Evolutionary conservation across 2,113 vertebrate genomes (phyloP).

Genomic region (Lasiurus cinereus): DNA sequence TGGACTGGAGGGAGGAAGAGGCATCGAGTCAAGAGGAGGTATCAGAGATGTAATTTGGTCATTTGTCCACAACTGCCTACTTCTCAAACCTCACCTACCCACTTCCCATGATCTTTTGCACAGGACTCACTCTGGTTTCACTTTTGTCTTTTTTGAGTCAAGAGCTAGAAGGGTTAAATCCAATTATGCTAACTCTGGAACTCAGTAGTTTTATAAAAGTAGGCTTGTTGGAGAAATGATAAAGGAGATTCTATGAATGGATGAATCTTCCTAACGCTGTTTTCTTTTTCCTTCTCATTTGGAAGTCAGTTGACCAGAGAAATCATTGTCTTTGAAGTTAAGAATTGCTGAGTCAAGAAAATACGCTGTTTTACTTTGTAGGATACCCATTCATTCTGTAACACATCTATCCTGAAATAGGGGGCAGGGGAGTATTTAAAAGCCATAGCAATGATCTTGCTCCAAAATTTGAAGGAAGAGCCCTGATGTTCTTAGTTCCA

Average conservation of each 20-base stretch:
- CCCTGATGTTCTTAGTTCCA: slow-evolving; percentile 21
- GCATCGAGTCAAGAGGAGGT: neutral
- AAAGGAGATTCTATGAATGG: neutral
- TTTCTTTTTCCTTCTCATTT: neutral
- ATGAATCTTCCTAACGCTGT: neutral
- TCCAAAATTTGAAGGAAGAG: slow-evolving; percentile 11
- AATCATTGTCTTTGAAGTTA: slow-evolving; percentile 37
- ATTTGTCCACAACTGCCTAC: neutral
- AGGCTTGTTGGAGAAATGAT: neutral
- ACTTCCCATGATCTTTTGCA: neutral
- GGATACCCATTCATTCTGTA: rapidly evolving
- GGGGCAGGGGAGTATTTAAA: rapidly evolving
- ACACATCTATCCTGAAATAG: neutral
- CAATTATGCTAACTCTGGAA: neutral
- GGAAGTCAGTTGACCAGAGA: neutral
- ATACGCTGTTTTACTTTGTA: neutral
- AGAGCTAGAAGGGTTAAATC: neutral
- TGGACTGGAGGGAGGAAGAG: neutral
- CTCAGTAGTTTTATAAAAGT: neutral
- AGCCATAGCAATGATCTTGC: neutral
- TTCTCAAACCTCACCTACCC: neutral
- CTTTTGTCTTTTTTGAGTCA: neutral
- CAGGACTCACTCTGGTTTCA: neutral
- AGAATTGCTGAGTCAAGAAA: slow-evolving; percentile 59
- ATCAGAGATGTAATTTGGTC: neutral